These are phyloP conservation scores for Sphaerodactylus townsendi DNA, from an alignment of 2,113 vertebrate genomes.

Conservation along the genomic window DNA sequence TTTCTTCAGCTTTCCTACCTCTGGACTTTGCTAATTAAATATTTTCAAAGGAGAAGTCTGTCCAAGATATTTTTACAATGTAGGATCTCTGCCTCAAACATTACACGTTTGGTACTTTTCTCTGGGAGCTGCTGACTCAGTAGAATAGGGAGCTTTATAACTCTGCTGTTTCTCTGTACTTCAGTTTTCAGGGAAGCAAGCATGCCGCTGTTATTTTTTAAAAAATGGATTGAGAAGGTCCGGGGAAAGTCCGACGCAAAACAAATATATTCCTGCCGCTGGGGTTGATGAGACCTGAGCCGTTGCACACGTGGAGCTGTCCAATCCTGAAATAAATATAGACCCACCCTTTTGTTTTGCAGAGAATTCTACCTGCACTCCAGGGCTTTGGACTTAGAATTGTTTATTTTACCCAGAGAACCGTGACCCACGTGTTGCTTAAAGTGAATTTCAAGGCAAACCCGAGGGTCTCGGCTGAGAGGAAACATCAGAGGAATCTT, in stretches of 20 bases:
- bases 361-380: background rate
- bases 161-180: background rate
- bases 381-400: background rate
- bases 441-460: background rate
- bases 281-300: background rate
- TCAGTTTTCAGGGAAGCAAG: background rate
- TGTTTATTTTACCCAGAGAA: background rate
- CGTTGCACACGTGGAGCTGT: background rate
- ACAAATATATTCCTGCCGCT: background rate
- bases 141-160: background rate
- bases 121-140: background rate
- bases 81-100: background rate
- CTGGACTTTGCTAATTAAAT: background rate
- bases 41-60: background rate
- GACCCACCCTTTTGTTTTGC: background rate
- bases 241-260: constrained; percentile 3
- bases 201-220: background rate
- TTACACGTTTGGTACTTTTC: background rate
- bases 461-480: background rate
- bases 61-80: background rate
- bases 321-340: background rate
- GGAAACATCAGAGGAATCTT: background rate
- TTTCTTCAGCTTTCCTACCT: background rate
- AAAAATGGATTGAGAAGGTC: background rate
- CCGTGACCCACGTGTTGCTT: background rate